These are phyloP conservation scores for Chromobotia macracanthus DNA, from an alignment of 2,797 vertebrate genomes.

Conservation along the genomic window DNA sequence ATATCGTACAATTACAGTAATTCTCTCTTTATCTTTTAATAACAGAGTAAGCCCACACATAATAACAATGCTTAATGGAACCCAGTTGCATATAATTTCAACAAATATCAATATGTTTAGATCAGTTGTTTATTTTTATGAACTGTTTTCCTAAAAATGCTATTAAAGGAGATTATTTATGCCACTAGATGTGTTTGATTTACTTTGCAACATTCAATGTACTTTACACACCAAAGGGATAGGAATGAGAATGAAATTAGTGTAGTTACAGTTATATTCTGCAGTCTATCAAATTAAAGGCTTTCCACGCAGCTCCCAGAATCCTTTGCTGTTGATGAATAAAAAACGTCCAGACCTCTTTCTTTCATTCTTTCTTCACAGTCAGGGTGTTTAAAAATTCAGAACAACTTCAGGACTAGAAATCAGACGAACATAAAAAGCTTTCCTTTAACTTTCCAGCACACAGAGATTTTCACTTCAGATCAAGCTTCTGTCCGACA, in stretches of 20 bases:
- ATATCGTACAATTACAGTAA: neutral
- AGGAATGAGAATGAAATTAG: neutral
- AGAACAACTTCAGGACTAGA: neutral
- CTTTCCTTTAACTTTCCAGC: neutral
- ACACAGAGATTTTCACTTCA: constrained; percentile 1
- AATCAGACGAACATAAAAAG: neutral
- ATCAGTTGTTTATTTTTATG: neutral
- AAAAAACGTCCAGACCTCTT: neutral
- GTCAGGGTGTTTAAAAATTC: neutral
- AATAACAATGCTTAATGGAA: neutral
- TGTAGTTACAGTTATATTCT: neutral
- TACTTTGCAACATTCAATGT: neutral
- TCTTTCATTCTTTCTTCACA: neutral
- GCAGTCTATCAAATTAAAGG: neutral
- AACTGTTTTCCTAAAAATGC: neutral
- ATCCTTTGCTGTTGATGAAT: neutral
- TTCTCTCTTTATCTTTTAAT: neutral
- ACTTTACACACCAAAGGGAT: neutral
- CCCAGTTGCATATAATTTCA: neutral
- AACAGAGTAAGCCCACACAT: neutral
- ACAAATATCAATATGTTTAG: too few relatives aligned
- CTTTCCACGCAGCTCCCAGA: neutral
- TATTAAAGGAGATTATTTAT: neutral
- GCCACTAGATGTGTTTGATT: neutral
- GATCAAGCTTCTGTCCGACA: constrained; percentile 27